phyloP scores from a whole-genome alignment of 2,888 invertebrate genomes.

The Heliconius aoede region DNA sequence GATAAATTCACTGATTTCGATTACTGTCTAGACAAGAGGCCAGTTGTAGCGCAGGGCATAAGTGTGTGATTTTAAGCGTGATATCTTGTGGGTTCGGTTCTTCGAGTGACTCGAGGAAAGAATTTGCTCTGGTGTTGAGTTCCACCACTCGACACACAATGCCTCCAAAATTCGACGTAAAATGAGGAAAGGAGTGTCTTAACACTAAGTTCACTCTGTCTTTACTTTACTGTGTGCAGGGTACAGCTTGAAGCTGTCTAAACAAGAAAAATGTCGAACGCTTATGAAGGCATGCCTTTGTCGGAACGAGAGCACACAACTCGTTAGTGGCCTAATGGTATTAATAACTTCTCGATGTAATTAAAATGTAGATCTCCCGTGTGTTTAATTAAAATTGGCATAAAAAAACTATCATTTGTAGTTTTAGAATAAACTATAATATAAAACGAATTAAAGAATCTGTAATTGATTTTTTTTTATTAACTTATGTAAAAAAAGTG shows the following conservation, averaged over 20 bases:
- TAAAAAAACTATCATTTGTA: slow-evolving; percentile 5
- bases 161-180: no score
- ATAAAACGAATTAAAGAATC: not conserved
- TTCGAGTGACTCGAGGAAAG: no score
- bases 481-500: not conserved
- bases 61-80: no score
- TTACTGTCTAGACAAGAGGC: slow-evolving; percentile 41
- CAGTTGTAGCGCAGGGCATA: no score
- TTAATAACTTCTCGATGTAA: slow-evolving; percentile 28
- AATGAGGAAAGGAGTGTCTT: no score
- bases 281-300: slow-evolving; percentile 39
- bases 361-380: slow-evolving; percentile 14
- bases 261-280: slow-evolving; percentile 30
- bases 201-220: no score
- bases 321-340: slow-evolving; percentile 21
- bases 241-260: slow-evolving; percentile 29
- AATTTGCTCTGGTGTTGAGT: no score
- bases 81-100: no score
- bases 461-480: not conserved
- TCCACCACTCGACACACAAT: no score
- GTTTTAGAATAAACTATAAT: not conserved
- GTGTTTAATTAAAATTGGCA: slow-evolving; percentile 3
- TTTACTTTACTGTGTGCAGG: no score
- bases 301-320: slow-evolving; percentile 33
- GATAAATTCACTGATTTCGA: slow-evolving; percentile 36